phyloP scores from a whole-genome alignment of 2,888 invertebrate species.

The Aleiodes testaceus region DNA sequence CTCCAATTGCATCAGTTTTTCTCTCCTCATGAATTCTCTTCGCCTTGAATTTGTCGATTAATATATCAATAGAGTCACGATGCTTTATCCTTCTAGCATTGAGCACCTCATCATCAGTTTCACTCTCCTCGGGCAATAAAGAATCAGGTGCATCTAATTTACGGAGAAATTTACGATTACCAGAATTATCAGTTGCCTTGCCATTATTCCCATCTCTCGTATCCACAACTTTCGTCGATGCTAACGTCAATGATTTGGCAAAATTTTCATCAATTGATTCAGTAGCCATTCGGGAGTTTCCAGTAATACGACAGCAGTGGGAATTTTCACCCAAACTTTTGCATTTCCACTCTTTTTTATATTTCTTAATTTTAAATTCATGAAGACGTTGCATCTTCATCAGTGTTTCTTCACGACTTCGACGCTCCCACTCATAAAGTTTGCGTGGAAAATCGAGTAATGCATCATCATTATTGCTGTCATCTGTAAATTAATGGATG shows the following conservation, averaged over 20 bases:
- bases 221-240: background rate
- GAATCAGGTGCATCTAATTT: background rate
- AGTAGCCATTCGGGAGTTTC: background rate
- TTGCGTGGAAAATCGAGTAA: conserved; percentile 43
- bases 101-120: conserved; percentile 38
- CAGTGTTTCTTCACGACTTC: conserved; percentile 41
- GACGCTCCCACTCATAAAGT: conserved; percentile 46
- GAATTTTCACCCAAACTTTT: conserved; percentile 11
- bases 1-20: conserved; percentile 38
- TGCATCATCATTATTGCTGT: conserved; percentile 38
- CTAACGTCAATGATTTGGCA: background rate
- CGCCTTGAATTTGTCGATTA: conserved; percentile 61
- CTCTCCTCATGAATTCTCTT: conserved; percentile 42
- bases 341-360: background rate
- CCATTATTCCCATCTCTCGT: background rate
- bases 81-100: conserved; percentile 57
- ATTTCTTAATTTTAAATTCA: background rate
- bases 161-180: background rate
- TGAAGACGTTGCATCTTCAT: conserved; percentile 42
- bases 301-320: conserved; percentile 28
- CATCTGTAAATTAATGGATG: conserved; percentile 42
- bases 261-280: conserved; percentile 13
- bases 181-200: background rate
- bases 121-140: conserved; percentile 42
- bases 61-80: conserved; percentile 65